These are phyloP conservation scores for Chelon auratus DNA, from an alignment of 2,797 vertebrate genomes.

Conservation along the genomic window DNA sequence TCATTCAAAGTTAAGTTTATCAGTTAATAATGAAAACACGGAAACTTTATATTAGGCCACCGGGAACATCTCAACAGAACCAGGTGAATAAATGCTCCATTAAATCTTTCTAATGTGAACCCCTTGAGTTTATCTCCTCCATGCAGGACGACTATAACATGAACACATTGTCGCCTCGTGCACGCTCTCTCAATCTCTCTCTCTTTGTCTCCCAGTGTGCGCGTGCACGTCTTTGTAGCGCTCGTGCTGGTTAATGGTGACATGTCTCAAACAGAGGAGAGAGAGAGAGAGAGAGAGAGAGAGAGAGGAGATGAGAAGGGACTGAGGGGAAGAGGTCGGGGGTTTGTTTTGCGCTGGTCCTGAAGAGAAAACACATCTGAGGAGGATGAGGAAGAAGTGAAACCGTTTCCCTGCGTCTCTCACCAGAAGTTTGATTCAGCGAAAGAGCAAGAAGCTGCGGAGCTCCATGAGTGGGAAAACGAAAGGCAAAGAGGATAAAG, in stretches of 20 bases:
- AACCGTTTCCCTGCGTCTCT: background rate
- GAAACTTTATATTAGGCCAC: background rate
- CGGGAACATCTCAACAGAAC: background rate
- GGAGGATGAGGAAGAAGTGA: conserved; percentile 59
- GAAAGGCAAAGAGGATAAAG: conserved; percentile 92
- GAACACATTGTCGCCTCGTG: background rate
- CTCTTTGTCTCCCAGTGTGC: conserved; percentile 37
- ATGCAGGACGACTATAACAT: no score
- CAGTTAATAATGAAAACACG: no score
- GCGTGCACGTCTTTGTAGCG: conserved; percentile 26
- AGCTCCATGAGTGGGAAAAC: conserved; percentile 96
- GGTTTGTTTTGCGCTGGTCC: background rate
- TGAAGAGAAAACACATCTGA: background rate
- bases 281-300: background rate
- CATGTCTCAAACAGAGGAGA: background rate
- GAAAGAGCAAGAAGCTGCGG: conserved; percentile 14
- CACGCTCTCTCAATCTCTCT: background rate
- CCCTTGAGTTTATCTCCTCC: background rate
- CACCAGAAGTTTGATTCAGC: conserved; percentile 60
- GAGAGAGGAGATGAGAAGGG: background rate
- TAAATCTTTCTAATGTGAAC: background rate
- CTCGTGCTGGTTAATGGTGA: conserved; percentile 23
- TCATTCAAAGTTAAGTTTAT: no score
- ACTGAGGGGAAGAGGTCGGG: background rate
- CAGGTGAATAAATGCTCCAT: background rate